phyloP scores from a whole-genome alignment of 1,140 invertebrate genomes.

The Ptiloglossa arizonensis region DNA sequence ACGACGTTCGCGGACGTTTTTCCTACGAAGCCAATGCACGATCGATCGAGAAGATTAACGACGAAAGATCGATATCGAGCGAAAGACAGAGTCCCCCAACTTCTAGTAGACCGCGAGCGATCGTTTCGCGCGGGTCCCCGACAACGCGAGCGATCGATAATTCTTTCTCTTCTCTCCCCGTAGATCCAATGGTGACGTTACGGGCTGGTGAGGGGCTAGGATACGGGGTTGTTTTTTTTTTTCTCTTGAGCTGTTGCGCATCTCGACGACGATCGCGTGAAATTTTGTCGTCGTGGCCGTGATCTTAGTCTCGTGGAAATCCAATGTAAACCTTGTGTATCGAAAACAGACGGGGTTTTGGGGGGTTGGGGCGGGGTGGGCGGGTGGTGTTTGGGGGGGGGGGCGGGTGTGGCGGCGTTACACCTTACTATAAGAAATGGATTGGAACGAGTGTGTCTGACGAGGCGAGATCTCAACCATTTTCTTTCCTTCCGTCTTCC shows the following conservation, averaged over 20 bases:
- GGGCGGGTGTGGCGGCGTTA: constrained; percentile 7
- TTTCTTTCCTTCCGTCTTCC: constrained; percentile 9
- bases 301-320: constrained; percentile 66
- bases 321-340: constrained; percentile 80
- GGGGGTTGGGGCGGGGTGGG: not conserved
- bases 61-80: too few relatives aligned
- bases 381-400: not conserved
- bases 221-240: not conserved
- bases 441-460: constrained; percentile 77
- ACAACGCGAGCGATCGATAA: not conserved
- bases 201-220: not conserved
- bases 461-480: constrained; percentile 50
- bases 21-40: too few relatives aligned
- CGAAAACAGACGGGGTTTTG: constrained; percentile 33
- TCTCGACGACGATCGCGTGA: constrained; percentile 29
- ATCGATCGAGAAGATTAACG: too few relatives aligned
- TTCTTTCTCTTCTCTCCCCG: constrained; percentile 19
- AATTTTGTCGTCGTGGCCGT: constrained; percentile 29
- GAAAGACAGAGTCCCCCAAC: too few relatives aligned
- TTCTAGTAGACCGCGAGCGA: too few relatives aligned
- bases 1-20: too few relatives aligned
- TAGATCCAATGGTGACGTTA: not conserved
- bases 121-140: too few relatives aligned
- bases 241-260: not conserved
- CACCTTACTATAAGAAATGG: constrained; percentile 82